Base-by-base conservation (phyloP, 2,888 invertebrate genomes). In the Entomobrya multifasciata region DNA sequence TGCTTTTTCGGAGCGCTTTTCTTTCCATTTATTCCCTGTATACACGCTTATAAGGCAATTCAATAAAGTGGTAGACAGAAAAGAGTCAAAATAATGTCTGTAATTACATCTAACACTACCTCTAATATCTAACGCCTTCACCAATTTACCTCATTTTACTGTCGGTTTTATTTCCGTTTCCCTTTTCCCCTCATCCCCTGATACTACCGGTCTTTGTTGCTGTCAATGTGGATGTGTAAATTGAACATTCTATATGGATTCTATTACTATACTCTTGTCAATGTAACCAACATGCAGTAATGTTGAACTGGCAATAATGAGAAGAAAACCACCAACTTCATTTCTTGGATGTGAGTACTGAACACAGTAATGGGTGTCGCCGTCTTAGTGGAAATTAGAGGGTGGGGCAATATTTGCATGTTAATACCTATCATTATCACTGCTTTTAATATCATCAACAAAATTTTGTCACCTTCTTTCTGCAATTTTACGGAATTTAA, bases 71-170 rank as follows among this genome's bases (percentile, higher is more conserved):
- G 30, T 52, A 79, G 11, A 30, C 15, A 49, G 60, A 65, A n/a
- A 80, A 62, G 86, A 79, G 65, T 55, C 55, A 79, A 55, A 62
- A 79, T 79, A 79, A 86, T 85, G 78, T 65, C 74, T 86, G 79
- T 80, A 86, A 79, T 86, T 86, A 79, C 74, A 85, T 72, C 62
- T 70, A 85, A 85, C 85, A 72, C 85, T 44, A 36, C 85, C 85
- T 30, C 78, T 85, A 85, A 85, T 78, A 72, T 67, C 25, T 47
- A 27, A 67, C 78, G 70, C 57, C 70, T 84, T 78, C 17, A 10
- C 81, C 62, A 74, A 82, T 82, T 82, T 82, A 65, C 74, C 81
- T 81, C 60, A 41, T 70, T 70, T 81, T 57, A 60, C 72, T 72
- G 36, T 62, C 49, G 17, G 44, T n/a, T 36, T 70, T 41, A 36